Conservation (phyloP, 2,113 vertebrate genomes). For the Scolopax mira region DNA sequence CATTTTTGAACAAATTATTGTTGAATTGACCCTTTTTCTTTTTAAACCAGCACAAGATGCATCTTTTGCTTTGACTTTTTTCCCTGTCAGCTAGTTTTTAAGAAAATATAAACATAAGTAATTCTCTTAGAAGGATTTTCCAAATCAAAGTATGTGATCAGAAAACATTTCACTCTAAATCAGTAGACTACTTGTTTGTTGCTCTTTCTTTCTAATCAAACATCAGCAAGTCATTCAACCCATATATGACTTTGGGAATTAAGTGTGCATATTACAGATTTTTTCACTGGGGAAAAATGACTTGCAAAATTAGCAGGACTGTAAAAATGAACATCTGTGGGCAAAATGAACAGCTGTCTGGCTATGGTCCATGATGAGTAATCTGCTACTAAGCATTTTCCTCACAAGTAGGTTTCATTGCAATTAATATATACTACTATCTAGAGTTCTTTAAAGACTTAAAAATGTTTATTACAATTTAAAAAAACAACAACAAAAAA, state of each 20-base stretch:
- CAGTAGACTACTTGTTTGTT: neutral
- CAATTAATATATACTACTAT: neutral
- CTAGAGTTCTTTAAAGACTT: neutral
- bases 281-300: neutral
- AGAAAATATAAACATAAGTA: neutral
- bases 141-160: neutral
- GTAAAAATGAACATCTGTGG: slow-evolving; percentile 33
- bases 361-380: neutral
- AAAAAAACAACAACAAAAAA: neutral
- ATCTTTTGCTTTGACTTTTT: neutral
- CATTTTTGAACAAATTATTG: neutral
- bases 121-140: neutral
- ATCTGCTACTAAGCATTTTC: neutral
- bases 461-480: neutral
- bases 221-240: neutral
- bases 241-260: neutral
- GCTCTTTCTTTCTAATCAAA: neutral
- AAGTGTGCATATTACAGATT: neutral
- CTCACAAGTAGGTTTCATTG: neutral
- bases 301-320: slow-evolving; percentile 10
- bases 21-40: neutral
- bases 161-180: neutral
- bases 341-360: slow-evolving; percentile 16
- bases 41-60: neutral
- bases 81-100: neutral